These are phyloP conservation scores for Serranus cabrilla DNA, from an alignment of 2,797 vertebrate genomes.

Conservation along the genomic window DNA sequence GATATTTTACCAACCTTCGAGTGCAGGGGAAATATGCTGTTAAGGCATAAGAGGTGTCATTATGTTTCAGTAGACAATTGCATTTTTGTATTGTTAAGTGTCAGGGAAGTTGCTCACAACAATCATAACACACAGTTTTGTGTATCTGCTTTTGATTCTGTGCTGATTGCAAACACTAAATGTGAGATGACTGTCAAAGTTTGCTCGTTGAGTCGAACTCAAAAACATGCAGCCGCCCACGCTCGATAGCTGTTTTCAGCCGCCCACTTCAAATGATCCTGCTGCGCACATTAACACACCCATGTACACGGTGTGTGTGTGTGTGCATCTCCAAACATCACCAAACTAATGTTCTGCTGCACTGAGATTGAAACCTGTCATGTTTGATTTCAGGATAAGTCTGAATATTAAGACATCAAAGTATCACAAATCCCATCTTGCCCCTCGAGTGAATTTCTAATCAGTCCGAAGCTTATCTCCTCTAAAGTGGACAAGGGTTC, in stretches of 20 bases:
- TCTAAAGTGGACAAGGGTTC: conserved; percentile 18
- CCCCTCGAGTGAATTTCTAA: conserved; percentile 23
- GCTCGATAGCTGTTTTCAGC: conserved; percentile 29
- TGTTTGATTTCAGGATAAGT: conserved; percentile 41
- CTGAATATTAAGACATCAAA: conserved; percentile 20
- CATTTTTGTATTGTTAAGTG: background rate
- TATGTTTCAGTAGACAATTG: background rate
- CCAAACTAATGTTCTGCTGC: conserved; percentile 34
- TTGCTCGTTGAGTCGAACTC: background rate
- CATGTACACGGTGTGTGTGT: conserved; percentile 30
- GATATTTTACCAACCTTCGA: background rate
- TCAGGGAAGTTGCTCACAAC: background rate
- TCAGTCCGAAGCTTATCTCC: conserved; percentile 36
- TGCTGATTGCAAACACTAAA: conserved; percentile 14
- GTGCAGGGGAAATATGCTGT: background rate
- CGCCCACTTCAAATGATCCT: conserved; percentile 30
- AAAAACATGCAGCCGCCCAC: conserved; percentile 23
- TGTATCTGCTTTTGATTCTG: conserved; percentile 7
- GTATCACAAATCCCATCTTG: conserved; percentile 16
- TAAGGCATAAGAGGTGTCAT: background rate
- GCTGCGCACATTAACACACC: conserved; percentile 28
- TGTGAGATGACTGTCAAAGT: conserved; percentile 9
- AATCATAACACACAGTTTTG: background rate
- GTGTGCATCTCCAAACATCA: conserved; percentile 35
- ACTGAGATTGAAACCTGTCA: conserved; percentile 27